phyloP scores from a whole-genome alignment of 2,113 vertebrate genomes.

The Gasterosteus aculeatus region DNA sequence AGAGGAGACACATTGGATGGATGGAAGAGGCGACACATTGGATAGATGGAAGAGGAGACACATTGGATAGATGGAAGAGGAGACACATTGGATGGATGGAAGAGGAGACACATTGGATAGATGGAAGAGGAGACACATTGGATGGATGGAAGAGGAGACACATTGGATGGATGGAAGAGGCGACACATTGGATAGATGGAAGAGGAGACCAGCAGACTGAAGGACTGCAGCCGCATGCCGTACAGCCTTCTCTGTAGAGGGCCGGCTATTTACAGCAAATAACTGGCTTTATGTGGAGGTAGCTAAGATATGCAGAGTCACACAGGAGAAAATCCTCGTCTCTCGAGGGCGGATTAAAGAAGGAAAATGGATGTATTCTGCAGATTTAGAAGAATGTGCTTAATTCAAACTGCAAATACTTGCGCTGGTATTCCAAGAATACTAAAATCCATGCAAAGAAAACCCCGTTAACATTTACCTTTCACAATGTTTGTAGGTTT shows the following conservation, averaged over 20 bases:
- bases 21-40: too few species aligned
- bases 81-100: not conserved
- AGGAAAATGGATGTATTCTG: constrained; percentile 51
- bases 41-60: too few species aligned
- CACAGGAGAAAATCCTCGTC: constrained; percentile 56
- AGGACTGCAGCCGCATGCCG: constrained; percentile 46
- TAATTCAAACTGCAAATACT: constrained; percentile 38
- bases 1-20: not conserved
- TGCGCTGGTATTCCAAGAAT: constrained; percentile 22
- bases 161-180: constrained; percentile 13
- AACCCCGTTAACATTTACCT: not conserved
- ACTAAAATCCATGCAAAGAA: not conserved
- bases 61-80: not conserved
- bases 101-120: too few species aligned
- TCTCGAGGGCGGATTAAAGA: constrained; percentile 60
- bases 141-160: not conserved
- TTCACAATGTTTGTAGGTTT: constrained; percentile 1
- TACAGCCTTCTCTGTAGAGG: constrained; percentile 47
- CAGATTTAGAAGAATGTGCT: constrained; percentile 52
- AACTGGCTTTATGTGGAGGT: constrained; percentile 49
- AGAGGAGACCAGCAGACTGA: constrained; percentile 23
- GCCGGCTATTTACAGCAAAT: constrained; percentile 63
- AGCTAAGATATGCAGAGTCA: constrained; percentile 66
- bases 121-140: too few species aligned
- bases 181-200: constrained; percentile 8